These are phyloP conservation scores for Aleiodes alternator DNA, from an alignment of 2,888 invertebrate species.

Conservation along the genomic window DNA sequence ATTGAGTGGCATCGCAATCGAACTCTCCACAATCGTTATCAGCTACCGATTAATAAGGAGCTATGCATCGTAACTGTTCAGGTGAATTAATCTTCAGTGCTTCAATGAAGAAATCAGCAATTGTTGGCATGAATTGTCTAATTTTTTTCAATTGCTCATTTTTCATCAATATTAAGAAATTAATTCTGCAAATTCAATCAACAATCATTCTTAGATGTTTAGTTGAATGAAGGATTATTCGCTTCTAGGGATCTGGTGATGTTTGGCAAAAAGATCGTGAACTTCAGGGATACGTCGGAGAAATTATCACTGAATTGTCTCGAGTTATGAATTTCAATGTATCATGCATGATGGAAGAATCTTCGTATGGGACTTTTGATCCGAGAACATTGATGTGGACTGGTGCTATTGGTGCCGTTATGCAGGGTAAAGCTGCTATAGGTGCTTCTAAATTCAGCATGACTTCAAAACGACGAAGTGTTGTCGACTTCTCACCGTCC, in stretches of 20 bases:
- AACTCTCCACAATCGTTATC: no score
- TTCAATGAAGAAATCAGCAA: no score
- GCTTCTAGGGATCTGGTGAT: slow-evolving; percentile 33
- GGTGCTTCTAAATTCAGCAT: slow-evolving; percentile 64
- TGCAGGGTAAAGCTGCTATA: neutral
- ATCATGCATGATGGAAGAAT: slow-evolving; percentile 15
- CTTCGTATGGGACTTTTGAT: slow-evolving; percentile 59
- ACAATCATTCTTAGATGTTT: no score
- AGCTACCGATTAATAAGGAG: no score
- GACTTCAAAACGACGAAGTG: slow-evolving; percentile 56
- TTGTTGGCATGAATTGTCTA: no score
- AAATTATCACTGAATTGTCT: slow-evolving; percentile 58
- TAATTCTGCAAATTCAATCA: no score
- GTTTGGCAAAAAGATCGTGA: slow-evolving; percentile 45
- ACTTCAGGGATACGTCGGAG: slow-evolving; percentile 58
- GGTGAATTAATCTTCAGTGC: no score
- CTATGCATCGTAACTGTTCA: no score
- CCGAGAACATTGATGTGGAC: slow-evolving; percentile 57
- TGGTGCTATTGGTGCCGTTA: slow-evolving; percentile 62
- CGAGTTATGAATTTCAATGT: slow-evolving; percentile 63
- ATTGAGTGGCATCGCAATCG: no score
- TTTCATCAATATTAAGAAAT: no score
- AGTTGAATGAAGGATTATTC: no score
- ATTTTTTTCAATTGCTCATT: no score
- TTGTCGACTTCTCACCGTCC: slow-evolving; percentile 63